phyloP scores from a whole-genome alignment of 2,888 invertebrate species.

The Trissoscelio sp. region DNA sequence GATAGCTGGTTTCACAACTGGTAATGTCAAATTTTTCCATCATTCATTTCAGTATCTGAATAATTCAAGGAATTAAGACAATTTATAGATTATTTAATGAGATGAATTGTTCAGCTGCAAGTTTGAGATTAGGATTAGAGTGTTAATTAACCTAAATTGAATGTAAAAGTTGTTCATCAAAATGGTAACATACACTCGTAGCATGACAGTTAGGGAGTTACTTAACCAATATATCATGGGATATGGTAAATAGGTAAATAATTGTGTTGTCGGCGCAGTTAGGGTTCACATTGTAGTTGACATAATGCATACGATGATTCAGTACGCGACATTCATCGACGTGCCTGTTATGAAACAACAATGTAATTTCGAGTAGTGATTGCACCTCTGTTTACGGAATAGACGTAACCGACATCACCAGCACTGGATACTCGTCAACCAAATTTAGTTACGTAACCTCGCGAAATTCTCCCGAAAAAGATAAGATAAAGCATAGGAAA shows the following conservation, averaged over 20 bases:
- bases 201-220: constrained; percentile 23
- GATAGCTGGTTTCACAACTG: constrained; percentile 79
- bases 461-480: not conserved
- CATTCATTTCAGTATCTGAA: no score
- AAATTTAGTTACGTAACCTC: constrained; percentile 7
- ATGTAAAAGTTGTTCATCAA: not conserved
- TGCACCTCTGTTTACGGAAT: constrained; percentile 39
- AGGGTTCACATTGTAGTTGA: constrained; percentile 62
- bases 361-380: constrained; percentile 59
- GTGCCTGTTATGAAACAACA: constrained; percentile 60
- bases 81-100: constrained; percentile 31
- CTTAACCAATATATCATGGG: constrained; percentile 62
- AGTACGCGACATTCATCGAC: constrained; percentile 63
- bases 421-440: constrained; percentile 2
- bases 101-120: not conserved
- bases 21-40: no score
- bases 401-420: constrained; percentile 22
- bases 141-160: not conserved
- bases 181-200: not conserved
- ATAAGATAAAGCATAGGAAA: not conserved
- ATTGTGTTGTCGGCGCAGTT: constrained; percentile 61
- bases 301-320: constrained; percentile 60
- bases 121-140: no score
- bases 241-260: constrained; percentile 66
- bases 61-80: no score